These are phyloP conservation scores for Cyrtodaria siliqua DNA, from an alignment of 2,888 invertebrate species.

Conservation along the genomic window DNA sequence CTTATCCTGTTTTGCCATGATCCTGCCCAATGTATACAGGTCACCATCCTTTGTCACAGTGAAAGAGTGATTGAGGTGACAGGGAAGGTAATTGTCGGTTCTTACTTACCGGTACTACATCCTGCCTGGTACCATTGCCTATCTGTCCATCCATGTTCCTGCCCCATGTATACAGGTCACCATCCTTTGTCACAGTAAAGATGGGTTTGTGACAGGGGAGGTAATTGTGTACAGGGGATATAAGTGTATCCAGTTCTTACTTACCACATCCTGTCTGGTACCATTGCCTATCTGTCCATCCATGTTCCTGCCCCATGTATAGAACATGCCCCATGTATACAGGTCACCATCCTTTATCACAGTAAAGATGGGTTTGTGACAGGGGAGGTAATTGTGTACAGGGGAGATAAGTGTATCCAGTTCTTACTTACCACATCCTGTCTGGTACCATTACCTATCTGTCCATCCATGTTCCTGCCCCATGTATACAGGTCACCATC, in stretches of 20 bases:
- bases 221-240: too few relatives aligned
- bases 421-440: slow-evolving; percentile 79
- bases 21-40: slow-evolving; percentile 93
- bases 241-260: too few relatives aligned
- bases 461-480: slow-evolving; percentile 95
- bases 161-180: slow-evolving; percentile 94
- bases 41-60: slow-evolving; percentile 91
- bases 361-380: too few relatives aligned
- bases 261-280: slow-evolving; percentile 75
- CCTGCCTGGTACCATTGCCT: slow-evolving; percentile 89
- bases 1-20: slow-evolving; percentile 96
- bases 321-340: too few relatives aligned
- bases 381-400: too few relatives aligned
- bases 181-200: slow-evolving; percentile 90
- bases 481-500: slow-evolving; percentile 92
- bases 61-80: slow-evolving; percentile 93
- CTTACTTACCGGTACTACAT: too few relatives aligned
- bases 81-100: too few relatives aligned
- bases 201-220: too few relatives aligned
- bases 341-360: slow-evolving; percentile 91
- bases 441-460: slow-evolving; percentile 90
- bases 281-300: slow-evolving; percentile 96
- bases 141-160: slow-evolving; percentile 95
- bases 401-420: too few relatives aligned
- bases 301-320: slow-evolving; percentile 94